phyloP scores from a whole-genome alignment of 2,797 vertebrate genomes.

The Diplodus puntazzo region DNA sequence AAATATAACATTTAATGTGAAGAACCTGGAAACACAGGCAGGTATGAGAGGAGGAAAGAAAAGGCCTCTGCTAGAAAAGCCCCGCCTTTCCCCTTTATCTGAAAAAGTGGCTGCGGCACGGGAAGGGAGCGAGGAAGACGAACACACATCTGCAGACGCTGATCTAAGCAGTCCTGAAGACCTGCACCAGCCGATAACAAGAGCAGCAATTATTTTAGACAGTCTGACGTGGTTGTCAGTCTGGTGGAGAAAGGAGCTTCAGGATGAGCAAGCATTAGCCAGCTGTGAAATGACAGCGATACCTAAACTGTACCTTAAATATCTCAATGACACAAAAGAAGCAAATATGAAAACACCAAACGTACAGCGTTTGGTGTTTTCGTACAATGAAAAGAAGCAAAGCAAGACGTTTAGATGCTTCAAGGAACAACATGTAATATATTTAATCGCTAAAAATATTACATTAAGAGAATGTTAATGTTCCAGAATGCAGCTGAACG shows the following conservation, averaged over 20 bases:
- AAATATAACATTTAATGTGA: constrained; percentile 38
- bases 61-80: constrained; percentile 24
- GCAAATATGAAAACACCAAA: background rate
- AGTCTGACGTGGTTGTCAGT: constrained; percentile 12
- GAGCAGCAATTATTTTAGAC: constrained; percentile 17
- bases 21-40: constrained; percentile 32
- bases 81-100: constrained; percentile 28
- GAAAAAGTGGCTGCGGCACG: constrained; percentile 43
- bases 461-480: background rate
- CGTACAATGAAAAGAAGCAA: constrained; percentile 28
- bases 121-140: constrained; percentile 25
- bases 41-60: constrained; percentile 29
- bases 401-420: constrained; percentile 10
- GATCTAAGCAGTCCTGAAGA: constrained; percentile 53
- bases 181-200: constrained; percentile 51
- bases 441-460: background rate
- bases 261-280: constrained; percentile 35
- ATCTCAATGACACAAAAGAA: constrained; percentile 9
- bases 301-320: constrained; percentile 17
- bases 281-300: constrained; percentile 42
- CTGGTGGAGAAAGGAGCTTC: constrained; percentile 54
- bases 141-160: constrained; percentile 1
- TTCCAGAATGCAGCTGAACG: background rate
- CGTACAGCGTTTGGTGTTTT: too few species aligned
- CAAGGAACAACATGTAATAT: background rate